Base-by-base conservation (phyloP, 2,888 invertebrate genomes). In the Rugalucina vietnamica region DNA sequence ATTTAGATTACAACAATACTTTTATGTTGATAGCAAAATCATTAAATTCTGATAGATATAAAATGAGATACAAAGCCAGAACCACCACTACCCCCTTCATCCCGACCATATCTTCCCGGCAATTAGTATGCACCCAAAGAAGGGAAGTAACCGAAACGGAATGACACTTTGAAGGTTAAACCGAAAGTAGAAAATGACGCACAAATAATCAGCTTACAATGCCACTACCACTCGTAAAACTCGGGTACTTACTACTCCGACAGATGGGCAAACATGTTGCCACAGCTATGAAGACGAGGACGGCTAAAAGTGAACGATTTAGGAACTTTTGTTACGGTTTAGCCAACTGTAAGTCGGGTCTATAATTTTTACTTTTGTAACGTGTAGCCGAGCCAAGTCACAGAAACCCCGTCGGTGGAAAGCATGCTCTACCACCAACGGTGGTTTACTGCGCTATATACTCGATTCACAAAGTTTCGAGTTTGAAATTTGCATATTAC, bases 261-360 rank as follows among this genome's bases (percentile, higher is more conserved):
- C 65, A 65, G 34, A 34, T 65, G 34, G 34, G 65, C 34, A 65
- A 65, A 34, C 65, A 65, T 65, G 32, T 65, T 32, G 65, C 65
- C 34, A 65, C 10, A 34, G 65, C 65, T 32, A 10, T 65, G 10
- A 65, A 65, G 29, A 14, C 65, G 34, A 65, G 65, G 24, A 65
- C 65, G 4, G 32, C 65, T 10, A 65, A 65, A 65, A 65, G 65
- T 18, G 34, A 32, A 34, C 32, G 65, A 18, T 65, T 65, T 21
- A 65, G 24, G 34, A 65, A 24, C 65, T 34, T 65, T 21, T 65
- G 65, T 65, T 29, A 65, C 34, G 34, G 34, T 18, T 3, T 65
- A 29, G 65, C 65, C 24, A 65, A 65, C 29, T 34, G 65, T 65
- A 65, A 65, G 65, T 65, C 10, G 10, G 3, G 24, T n/a, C n/a